Percentiles rank a stretch among this genome's conserved stretches.
phyloP scores from a whole-genome alignment of 2,113 vertebrate genomes.

The Aplodontia rufa region DNA sequence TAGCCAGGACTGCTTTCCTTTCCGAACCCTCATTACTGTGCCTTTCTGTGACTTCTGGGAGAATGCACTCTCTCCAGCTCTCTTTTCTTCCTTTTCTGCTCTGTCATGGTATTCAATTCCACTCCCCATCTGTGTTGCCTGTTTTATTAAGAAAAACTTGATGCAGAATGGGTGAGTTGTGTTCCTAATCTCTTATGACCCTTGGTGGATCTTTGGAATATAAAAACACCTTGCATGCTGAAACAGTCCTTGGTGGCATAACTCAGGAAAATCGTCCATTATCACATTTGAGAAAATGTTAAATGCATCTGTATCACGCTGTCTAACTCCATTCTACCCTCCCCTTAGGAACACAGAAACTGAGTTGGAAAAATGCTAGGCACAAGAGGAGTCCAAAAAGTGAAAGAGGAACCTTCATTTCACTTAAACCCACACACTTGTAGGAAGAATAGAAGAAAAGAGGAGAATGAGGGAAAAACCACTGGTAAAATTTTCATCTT shows the following conservation, averaged over 20 bases:
- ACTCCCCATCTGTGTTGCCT: conserved; percentile 15
- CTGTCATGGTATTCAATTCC: conserved; percentile 62
- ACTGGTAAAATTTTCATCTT: not conserved
- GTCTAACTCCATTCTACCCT: not conserved
- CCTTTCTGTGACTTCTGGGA: conserved; percentile 77
- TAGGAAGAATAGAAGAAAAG: not conserved
- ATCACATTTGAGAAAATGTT: conserved; percentile 71
- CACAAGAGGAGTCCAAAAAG: not conserved
- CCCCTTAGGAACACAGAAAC: not conserved
- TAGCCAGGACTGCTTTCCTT: conserved; percentile 79
- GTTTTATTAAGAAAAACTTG: conserved; percentile 56
- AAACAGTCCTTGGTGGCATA: conserved; percentile 54
- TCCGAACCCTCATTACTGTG: conserved; percentile 79
- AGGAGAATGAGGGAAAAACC: not conserved
- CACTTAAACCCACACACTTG: not conserved
- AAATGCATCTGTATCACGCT: not conserved
- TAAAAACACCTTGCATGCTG: conserved; percentile 65
- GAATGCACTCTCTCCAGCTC: conserved; percentile 65
- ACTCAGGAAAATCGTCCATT: conserved; percentile 71
- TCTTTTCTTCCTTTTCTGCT: conserved; percentile 65
- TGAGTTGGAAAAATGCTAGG: not conserved
- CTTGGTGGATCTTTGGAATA: conserved; percentile 59
- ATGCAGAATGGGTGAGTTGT: not conserved
- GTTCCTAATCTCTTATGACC: conserved; percentile 62
- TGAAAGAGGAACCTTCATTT: not conserved